Evolutionary conservation across 2,888 invertebrate genomes (phyloP).

Genomic region (Phyllotreta cruciferae): DNA sequence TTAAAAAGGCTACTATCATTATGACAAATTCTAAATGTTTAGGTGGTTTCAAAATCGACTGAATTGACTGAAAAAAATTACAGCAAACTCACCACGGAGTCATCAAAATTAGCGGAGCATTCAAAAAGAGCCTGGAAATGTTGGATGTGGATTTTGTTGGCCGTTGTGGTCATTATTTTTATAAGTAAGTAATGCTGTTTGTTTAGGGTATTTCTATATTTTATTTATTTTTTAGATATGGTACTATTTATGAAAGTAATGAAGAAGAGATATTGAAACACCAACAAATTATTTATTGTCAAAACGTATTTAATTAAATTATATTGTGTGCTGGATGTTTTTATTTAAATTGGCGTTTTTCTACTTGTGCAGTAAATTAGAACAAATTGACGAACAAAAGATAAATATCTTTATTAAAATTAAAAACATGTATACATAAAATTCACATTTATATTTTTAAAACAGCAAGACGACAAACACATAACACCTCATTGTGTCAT

Average conservation of each 20-base stretch:
- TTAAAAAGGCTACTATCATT: slow-evolving; percentile 23
- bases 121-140: slow-evolving; percentile 90
- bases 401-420: too few relatives aligned
- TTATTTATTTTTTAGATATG: slow-evolving; percentile 74
- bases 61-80: slow-evolving; percentile 82
- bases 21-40: slow-evolving; percentile 34
- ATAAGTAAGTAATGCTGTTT: slow-evolving; percentile 71
- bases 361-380: too few relatives aligned
- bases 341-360: too few relatives aligned
- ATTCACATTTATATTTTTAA: too few relatives aligned
- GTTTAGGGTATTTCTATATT: background rate
- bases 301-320: slow-evolving; percentile 15
- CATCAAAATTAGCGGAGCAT: slow-evolving; percentile 82
- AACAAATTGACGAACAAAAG: too few relatives aligned
- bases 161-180: slow-evolving; percentile 84
- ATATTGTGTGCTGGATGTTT: too few relatives aligned
- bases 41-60: slow-evolving; percentile 78
- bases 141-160: slow-evolving; percentile 93
- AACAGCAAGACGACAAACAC: too few relatives aligned
- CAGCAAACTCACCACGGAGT: slow-evolving; percentile 78
- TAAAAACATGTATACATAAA: too few relatives aligned
- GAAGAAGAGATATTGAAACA: slow-evolving; percentile 67
- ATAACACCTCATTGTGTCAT: too few relatives aligned
- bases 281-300: slow-evolving; percentile 1
- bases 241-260: slow-evolving; percentile 91